These are phyloP conservation scores for Caenorhabditis remanei DNA, from an alignment of 1,140 invertebrate genomes.

Conservation along the genomic window DNA sequence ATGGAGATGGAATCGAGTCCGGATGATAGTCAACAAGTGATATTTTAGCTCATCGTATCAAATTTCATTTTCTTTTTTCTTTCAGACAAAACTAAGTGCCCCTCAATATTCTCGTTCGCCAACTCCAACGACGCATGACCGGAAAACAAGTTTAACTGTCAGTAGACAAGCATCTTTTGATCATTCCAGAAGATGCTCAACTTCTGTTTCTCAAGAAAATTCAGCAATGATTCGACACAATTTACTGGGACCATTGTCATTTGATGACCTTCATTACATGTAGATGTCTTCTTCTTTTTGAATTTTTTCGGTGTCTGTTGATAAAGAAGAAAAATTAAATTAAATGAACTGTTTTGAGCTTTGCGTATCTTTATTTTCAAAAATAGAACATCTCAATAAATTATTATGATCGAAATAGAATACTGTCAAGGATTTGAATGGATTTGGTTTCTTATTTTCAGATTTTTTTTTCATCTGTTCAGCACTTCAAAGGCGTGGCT, in stretches of 20 bases:
- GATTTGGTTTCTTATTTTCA: not conserved
- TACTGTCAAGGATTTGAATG: conserved; percentile 34
- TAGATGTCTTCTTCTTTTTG: conserved; percentile 20
- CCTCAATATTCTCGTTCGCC: conserved; percentile 21
- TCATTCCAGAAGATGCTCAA: conserved; percentile 46
- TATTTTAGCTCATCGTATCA: conserved; percentile 2
- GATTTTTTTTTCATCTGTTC: not conserved
- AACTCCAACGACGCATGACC: not conserved
- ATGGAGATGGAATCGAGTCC: conserved; percentile 42
- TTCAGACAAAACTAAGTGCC: conserved; percentile 36
- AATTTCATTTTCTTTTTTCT: not conserved
- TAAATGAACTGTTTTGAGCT: not conserved
- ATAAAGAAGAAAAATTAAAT: not conserved
- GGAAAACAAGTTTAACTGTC: conserved; percentile 49
- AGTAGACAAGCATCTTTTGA: conserved; percentile 48
- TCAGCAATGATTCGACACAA: conserved; percentile 62
- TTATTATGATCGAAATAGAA: conserved; percentile 24
- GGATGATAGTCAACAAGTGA: conserved; percentile 40
- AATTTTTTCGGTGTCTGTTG: not conserved
- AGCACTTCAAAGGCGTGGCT: conserved; percentile 52
- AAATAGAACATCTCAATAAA: conserved; percentile 56
- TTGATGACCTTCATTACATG: conserved; percentile 67
- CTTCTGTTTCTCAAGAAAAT: conserved; percentile 47
- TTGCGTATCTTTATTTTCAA: not conserved
- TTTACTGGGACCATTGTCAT: conserved; percentile 61